Evolutionary conservation across 2,888 invertebrate species (phyloP).

Genomic region (Polietes domitor): DNA sequence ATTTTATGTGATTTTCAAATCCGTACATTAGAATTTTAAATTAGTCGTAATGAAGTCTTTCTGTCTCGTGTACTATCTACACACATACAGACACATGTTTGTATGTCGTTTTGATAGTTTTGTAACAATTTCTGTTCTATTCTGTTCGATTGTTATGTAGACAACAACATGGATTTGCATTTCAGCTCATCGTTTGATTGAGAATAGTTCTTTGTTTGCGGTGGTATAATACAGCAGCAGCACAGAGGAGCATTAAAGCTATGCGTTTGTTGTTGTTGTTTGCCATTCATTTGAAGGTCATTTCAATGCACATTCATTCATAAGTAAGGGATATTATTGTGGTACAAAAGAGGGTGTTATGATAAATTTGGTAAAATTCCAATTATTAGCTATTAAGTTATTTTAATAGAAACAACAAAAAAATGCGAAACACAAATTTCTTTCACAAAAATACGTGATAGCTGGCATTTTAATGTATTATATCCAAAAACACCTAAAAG

Average conservation of each 20-base stretch:
- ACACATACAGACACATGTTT: background rate
- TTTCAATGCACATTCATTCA: conserved; percentile 9
- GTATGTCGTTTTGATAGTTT: conserved; percentile 34
- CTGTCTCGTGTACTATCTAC: background rate
- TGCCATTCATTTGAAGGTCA: conserved; percentile 59
- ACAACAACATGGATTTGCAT: conserved; percentile 6
- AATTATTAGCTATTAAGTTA: too few species aligned
- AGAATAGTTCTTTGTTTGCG: conserved; percentile 41
- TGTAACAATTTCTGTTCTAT: conserved; percentile 50
- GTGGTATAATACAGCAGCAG: background rate
- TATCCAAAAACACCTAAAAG: too few species aligned
- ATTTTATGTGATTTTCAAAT: conserved; percentile 64
- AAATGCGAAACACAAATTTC: too few species aligned
- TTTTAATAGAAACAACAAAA: too few species aligned
- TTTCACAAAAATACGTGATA: too few species aligned
- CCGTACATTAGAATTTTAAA: conserved; percentile 62
- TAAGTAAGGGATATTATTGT: too few species aligned
- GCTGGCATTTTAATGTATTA: too few species aligned
- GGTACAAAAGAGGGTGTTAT: too few species aligned
- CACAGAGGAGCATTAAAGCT: conserved; percentile 13
- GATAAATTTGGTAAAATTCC: too few species aligned
- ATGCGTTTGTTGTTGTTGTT: conserved; percentile 49
- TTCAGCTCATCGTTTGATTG: conserved; percentile 16
- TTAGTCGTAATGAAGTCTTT: conserved; percentile 45
- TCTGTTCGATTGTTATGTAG: conserved; percentile 23